Base-by-base conservation (phyloP, 2,888 invertebrate species). In the Mythimna pallens region DNA sequence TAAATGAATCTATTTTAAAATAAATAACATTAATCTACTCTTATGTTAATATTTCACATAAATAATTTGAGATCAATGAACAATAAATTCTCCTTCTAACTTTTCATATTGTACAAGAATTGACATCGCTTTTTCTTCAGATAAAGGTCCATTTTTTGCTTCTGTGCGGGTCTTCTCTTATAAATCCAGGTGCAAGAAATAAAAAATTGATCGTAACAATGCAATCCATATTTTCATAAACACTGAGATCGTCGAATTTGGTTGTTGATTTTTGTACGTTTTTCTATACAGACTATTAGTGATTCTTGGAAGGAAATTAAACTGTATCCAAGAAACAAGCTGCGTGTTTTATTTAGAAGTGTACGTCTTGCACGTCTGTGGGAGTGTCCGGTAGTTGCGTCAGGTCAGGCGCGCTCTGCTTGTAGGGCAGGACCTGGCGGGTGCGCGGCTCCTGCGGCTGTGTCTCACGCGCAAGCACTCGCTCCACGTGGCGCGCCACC, bases 281-380 rank as follows among this genome's bases (percentile, higher is more conserved):
- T 76, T 77, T 82, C 65, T 76, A 76, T 73, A 58, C 30, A 63
- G 58, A 43, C 52, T 65, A 54, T 57, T 14, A 30, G 61, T 52
- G 57, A 61, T 73, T 57, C 34, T 68, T 72, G 36, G 62, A 58
- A 40, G 54, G 17, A 72, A 55, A 47, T 65, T 62, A 58, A 73
- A 62, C 64, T 65, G 61, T 54, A 20, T 64, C 66, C 61, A 72
- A 67, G 62, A 65, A 68, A 63, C 62, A 66, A 65, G 22, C 14
- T 40, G 40, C 40, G 10, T 8, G 63, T 66, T 50, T 61, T 2
- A 30, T 64, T 96, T 93, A 97, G 89, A 97, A 97, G 82, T 96
- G 95, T 70, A 97, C 96, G 87, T 97, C 97, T 80, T 97, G 97
- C 17, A 97, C 97, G 85, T 97, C 97, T 52, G 97, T 97, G 8